Conservation (phyloP, 35 echinoderm and acorn worm genomes). For the Holothuria glaberrima region DNA sequence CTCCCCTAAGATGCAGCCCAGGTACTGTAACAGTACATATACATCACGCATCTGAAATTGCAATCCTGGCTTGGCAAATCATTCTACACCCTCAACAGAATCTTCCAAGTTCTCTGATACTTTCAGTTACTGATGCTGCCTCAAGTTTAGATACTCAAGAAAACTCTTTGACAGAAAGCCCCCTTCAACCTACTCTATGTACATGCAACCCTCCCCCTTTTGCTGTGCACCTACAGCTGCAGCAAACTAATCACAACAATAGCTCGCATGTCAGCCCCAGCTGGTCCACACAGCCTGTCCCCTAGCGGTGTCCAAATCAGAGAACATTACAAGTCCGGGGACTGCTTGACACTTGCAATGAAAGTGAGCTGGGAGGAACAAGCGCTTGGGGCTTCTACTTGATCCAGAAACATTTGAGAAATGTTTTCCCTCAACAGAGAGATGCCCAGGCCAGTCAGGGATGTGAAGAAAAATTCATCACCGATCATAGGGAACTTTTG, state of each 20-base stretch:
- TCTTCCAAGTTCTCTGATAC: too few species aligned
- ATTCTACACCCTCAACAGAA: too few species aligned
- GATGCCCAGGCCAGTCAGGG: not conserved
- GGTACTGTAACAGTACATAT: too few species aligned
- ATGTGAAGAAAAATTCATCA: not conserved
- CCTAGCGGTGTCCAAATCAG: not conserved
- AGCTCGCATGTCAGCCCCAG: constrained; percentile 9
- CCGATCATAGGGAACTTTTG: not conserved
- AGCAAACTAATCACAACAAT: not conserved
- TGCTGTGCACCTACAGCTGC: too few species aligned
- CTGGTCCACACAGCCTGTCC: not conserved
- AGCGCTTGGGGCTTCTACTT: constrained; percentile 22
- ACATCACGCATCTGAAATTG: too few species aligned
- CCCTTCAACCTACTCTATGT: too few species aligned
- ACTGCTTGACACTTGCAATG: not conserved
- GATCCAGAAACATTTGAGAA: not conserved
- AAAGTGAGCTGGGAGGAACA: constrained; percentile 5
- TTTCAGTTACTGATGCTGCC: too few species aligned
- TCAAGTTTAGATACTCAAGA: too few species aligned
- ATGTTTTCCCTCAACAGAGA: not conserved
- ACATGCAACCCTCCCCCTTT: too few species aligned
- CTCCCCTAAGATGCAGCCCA: too few species aligned
- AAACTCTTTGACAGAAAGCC: too few species aligned
- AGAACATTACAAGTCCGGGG: not conserved
- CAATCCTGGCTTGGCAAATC: too few species aligned